Percentiles rank a stretch among this genome's conserved stretches.
Conservation (phyloP, 2,113 vertebrate genomes). For the Pampusana beccarii region DNA sequence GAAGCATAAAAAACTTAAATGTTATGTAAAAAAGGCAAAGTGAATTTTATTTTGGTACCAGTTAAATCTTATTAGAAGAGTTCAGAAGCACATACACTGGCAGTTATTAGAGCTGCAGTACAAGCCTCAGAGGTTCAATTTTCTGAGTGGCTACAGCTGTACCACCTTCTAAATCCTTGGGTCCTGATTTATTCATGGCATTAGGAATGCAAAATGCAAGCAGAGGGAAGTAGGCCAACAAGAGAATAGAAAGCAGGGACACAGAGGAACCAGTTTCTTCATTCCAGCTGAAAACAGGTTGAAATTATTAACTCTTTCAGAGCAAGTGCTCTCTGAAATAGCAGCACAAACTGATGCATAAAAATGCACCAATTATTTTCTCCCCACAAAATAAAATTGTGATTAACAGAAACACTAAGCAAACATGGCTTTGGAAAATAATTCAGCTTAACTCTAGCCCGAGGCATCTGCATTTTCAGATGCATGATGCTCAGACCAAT, state of each 20-base stretch:
- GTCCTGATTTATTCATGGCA: conserved; percentile 72
- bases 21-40: not conserved
- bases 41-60: not conserved
- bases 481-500: not conserved
- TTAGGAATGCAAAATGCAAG: conserved; percentile 71
- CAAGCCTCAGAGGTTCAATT: conserved; percentile 30
- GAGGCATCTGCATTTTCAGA: not conserved
- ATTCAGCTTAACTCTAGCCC: not conserved
- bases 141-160: conserved; percentile 68
- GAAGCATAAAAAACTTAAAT: not conserved
- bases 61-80: not conserved
- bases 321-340: not conserved
- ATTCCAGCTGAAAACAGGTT: conserved; percentile 56
- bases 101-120: conserved; percentile 16
- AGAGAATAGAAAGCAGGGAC: conserved; percentile 53
- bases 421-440: not conserved
- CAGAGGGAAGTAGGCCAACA: conserved; percentile 69
- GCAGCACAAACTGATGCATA: not conserved
- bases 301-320: conserved; percentile 49
- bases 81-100: not conserved
- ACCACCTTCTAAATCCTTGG: conserved; percentile 62
- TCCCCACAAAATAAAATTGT: not conserved
- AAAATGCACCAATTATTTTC: not conserved
- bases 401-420: not conserved
- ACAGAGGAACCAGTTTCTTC: conserved; percentile 56